These are phyloP conservation scores for Cranoglanis bouderius DNA, from an alignment of 2,113 vertebrate species.

Conservation along the genomic window DNA sequence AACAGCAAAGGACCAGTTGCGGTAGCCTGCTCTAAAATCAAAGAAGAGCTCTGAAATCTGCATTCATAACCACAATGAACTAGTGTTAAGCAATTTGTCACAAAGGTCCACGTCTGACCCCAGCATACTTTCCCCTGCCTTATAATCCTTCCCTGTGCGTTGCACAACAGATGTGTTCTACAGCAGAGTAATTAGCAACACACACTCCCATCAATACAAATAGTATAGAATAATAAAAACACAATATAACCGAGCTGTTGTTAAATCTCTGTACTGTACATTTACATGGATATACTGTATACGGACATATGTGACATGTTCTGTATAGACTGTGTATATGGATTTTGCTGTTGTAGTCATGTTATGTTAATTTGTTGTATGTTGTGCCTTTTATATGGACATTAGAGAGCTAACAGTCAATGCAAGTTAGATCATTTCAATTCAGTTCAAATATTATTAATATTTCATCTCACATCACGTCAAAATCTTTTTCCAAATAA, in stretches of 20 bases:
- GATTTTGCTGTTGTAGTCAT: neutral
- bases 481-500: neutral
- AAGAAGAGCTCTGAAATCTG: neutral
- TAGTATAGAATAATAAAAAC: neutral
- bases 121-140: neutral
- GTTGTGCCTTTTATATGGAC: neutral
- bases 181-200: slow-evolving; percentile 88
- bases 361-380: neutral
- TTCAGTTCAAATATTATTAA: neutral
- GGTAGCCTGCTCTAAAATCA: neutral
- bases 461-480: neutral
- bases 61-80: neutral
- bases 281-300: neutral
- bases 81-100: neutral
- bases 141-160: neutral
- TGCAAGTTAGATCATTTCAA: neutral
- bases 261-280: neutral
- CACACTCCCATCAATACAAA: slow-evolving; percentile 86
- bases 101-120: neutral
- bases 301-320: neutral
- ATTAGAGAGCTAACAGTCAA: neutral
- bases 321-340: neutral
- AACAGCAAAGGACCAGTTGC: neutral
- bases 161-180: slow-evolving; percentile 78
- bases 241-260: neutral